Conservation (phyloP, 2,888 invertebrate species). For the Andrena haemorrhoa region DNA sequence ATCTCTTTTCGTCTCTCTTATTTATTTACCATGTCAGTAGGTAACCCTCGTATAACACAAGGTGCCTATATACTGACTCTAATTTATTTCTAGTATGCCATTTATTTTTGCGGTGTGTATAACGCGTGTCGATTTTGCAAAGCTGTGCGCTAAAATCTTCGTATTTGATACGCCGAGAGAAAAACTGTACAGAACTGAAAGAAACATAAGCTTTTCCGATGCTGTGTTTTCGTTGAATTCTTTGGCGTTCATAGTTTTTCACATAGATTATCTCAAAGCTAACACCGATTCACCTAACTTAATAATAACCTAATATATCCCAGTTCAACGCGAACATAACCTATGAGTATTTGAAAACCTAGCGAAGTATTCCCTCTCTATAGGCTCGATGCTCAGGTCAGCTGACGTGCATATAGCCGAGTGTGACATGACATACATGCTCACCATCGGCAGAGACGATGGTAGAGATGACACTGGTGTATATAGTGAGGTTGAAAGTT, state of each 20-base stretch:
- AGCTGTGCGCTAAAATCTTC: constrained; percentile 63
- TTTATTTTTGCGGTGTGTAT: constrained; percentile 66
- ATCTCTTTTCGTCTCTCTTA: constrained; percentile 55
- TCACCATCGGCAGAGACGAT: too few species aligned
- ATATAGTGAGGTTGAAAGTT: too few species aligned
- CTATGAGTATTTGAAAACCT: too few species aligned
- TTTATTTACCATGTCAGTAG: constrained; percentile 62
- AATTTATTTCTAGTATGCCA: constrained; percentile 62
- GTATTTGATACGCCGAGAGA: constrained; percentile 54
- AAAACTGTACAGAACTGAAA: constrained; percentile 10
- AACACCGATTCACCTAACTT: too few species aligned
- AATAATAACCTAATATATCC: too few species aligned
- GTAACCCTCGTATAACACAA: constrained; percentile 66
- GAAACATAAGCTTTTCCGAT: neutral
- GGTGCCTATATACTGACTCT: constrained; percentile 59
- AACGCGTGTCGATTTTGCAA: constrained; percentile 66
- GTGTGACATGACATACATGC: too few species aligned
- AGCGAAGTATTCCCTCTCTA: too few species aligned
- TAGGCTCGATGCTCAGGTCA: too few species aligned
- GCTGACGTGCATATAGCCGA: too few species aligned
- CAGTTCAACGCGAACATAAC: too few species aligned
- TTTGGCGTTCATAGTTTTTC: constrained; percentile 11
- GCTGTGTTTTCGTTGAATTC: neutral
- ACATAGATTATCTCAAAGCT: too few species aligned
- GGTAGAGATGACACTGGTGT: too few species aligned